Conservation (phyloP, 2,113 vertebrate genomes). For the Hippocampus abdominalis region DNA sequence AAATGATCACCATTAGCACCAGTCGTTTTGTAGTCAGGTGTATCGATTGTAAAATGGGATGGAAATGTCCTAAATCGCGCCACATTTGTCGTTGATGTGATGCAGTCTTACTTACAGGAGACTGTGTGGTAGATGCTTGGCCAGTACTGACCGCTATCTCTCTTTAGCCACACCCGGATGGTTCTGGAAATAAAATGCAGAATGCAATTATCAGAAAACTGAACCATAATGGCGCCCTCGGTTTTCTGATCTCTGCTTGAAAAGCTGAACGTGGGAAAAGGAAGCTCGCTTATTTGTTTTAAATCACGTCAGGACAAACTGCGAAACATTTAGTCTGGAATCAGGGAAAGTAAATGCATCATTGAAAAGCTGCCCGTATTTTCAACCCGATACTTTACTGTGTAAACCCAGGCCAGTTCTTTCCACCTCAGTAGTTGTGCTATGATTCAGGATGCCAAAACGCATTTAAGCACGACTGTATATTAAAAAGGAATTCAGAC, state of each 20-base stretch:
- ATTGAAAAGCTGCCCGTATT: not conserved
- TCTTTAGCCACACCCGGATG: constrained; percentile 92
- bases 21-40: not conserved
- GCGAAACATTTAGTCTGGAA: not conserved
- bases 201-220: constrained; percentile 9
- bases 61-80: too few relatives aligned
- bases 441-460: not conserved
- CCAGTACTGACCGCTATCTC: constrained; percentile 97
- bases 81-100: not conserved
- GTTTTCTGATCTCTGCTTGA: not conserved
- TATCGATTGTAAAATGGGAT: not conserved
- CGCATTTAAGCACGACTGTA: not conserved
- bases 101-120: constrained; percentile 79
- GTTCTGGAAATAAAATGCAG: constrained; percentile 70
- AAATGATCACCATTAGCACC: not conserved
- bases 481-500: not conserved
- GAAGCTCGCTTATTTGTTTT: not conserved
- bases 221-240: not conserved
- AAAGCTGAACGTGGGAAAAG: not conserved
- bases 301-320: not conserved
- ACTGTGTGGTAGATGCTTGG: constrained; percentile 93
- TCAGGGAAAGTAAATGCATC: not conserved
- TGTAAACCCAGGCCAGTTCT: not conserved
- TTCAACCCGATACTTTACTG: too few relatives aligned
- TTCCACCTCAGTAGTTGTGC: not conserved